Base-by-base conservation (phyloP, 2,797 vertebrate genomes). In the Halcyon chelicuti region DNA sequence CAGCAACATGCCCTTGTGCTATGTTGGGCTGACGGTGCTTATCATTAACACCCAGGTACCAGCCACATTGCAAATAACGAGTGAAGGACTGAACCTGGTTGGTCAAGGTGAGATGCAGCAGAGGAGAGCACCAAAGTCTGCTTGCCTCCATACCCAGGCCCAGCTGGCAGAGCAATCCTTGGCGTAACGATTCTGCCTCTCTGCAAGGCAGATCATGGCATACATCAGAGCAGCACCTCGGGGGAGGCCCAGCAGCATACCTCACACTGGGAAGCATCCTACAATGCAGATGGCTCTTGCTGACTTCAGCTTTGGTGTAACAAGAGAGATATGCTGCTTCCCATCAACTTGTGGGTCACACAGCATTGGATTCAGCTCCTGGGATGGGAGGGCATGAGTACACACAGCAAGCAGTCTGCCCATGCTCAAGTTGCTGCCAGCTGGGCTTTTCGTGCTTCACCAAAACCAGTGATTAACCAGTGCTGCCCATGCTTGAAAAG, bases 1-100 rank as follows among this genome's bases (percentile, higher is more conserved):
- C 11, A 66, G 13, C 25, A 54, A 58, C 29, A 40, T 12, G 42
- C 21, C 5, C 44, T 67, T 0, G 0, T 54, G 57, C 28, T 52
- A 7, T n/a, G 46, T 60, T 9, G 35, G 52, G 21, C 11, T 71
- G 54, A 14, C 6, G 39, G 42, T 49, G 37, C 3, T 35, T 19
- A 22, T 5, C 31, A 18, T 21, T 65, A 46, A 14, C 3, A 66
- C 6, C 26, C 40, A 35, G 20, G 10, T 33, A 33, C 42, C 18
- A 51, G 22, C 20, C 20, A 37, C 18, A 8, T 12, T 0, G 0
- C 25, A 26, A 6, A 6, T 28, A 33, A 33, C 5, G 33, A 63
- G 28, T 66, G 57, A 52, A 71, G 25, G 57, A 58, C 1, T 29
- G 23, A 67, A 77, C 14, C 5, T 20, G 5, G 11, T 26, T 42